Evolutionary conservation across 1,140 invertebrate genomes (phyloP).

Genomic region (Rhynchophorus ferrugineus): DNA sequence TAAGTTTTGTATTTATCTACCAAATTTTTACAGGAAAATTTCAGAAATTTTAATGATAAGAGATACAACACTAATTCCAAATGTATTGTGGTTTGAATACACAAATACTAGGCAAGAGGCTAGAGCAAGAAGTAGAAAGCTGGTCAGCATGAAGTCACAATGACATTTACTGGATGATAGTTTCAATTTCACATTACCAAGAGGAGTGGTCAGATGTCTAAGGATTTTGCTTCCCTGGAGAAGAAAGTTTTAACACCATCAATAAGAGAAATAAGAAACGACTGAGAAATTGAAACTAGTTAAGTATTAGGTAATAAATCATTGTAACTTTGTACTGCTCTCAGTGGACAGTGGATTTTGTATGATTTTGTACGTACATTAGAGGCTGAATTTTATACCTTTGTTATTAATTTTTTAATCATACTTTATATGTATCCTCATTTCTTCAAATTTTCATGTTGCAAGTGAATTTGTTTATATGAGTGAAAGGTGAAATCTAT

Average conservation of each 20-base stretch:
- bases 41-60: slow-evolving; percentile 80
- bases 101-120: slow-evolving; percentile 78
- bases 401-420: not conserved
- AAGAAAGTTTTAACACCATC: slow-evolving; percentile 28
- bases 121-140: slow-evolving; percentile 70
- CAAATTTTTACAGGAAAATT: slow-evolving; percentile 58
- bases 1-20: slow-evolving; percentile 3
- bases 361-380: not conserved
- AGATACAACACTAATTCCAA: slow-evolving; percentile 87
- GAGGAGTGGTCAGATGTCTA: slow-evolving; percentile 28
- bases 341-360: not conserved
- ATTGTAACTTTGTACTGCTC: not conserved
- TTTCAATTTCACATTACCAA: slow-evolving; percentile 31
- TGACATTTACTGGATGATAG: slow-evolving; percentile 52
- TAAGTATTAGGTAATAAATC: slow-evolving; percentile 6
- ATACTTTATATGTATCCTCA: not conserved
- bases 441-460: not conserved
- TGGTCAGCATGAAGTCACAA: slow-evolving; percentile 81
- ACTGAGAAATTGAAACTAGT: slow-evolving; percentile 19
- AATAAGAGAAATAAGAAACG: slow-evolving; percentile 3
- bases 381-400: too few relatives aligned
- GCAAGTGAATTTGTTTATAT: too few relatives aligned
- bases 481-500: too few relatives aligned
- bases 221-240: slow-evolving; percentile 31
- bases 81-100: slow-evolving; percentile 92